Evolutionary conservation across 2,888 invertebrate species (phyloP).

Genomic region (Aphidoletes aphidimyza): DNA sequence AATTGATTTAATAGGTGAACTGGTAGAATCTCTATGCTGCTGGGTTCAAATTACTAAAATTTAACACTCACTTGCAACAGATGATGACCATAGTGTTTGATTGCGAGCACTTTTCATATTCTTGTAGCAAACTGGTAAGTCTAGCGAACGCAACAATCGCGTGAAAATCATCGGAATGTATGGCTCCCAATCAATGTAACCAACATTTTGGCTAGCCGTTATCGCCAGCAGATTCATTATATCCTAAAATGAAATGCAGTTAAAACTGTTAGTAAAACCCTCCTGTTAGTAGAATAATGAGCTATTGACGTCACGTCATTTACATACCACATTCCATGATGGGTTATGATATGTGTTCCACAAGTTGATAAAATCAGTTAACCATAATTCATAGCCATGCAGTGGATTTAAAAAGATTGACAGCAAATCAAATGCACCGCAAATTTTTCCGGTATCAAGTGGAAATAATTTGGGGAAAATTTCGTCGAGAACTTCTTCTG

Average conservation of each 20-base stretch:
- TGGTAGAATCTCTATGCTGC: too few relatives aligned
- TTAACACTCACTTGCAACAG: slow-evolving; percentile 57
- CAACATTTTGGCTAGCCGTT: slow-evolving; percentile 79
- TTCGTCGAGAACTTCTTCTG: slow-evolving; percentile 87
- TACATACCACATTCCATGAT: slow-evolving; percentile 62
- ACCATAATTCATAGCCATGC: slow-evolving; percentile 80
- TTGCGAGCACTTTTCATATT: slow-evolving; percentile 71
- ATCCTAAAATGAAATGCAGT: slow-evolving; percentile 71
- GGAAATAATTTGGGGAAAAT: slow-evolving; percentile 83
- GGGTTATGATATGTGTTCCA: slow-evolving; percentile 83
- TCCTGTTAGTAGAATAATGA: neutral
- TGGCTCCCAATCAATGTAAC: slow-evolving; percentile 88
- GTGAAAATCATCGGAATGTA: slow-evolving; percentile 82
- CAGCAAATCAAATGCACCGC: slow-evolving; percentile 71
- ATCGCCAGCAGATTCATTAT: slow-evolving; percentile 80
- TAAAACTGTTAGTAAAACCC: neutral
- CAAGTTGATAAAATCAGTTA: slow-evolving; percentile 79
- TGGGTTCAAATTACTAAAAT: neutral
- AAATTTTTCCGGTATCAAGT: slow-evolving; percentile 70
- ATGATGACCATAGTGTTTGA: slow-evolving; percentile 65
- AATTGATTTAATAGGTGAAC: too few relatives aligned
- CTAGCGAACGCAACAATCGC: slow-evolving; percentile 77
- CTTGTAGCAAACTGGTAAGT: slow-evolving; percentile 82
- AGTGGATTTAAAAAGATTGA: slow-evolving; percentile 78
- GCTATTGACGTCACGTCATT: neutral